A percentile compares a stretch with the other conserved stretches of the same genome.
These are phyloP conservation scores for Varroa destructor DNA, from an alignment of 1,140 invertebrate species.

Conservation along the genomic window DNA sequence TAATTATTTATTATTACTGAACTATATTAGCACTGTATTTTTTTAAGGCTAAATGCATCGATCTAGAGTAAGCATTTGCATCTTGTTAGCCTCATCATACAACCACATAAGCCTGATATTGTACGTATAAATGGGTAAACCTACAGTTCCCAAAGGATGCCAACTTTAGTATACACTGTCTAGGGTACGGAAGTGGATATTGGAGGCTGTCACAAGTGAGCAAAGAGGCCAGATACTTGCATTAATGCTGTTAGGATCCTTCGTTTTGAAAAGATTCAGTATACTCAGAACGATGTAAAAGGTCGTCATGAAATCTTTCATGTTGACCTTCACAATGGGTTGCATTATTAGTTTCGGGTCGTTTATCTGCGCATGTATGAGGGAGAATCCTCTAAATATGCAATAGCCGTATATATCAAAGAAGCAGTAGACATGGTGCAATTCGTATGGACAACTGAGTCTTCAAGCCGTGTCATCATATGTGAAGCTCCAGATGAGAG, in stretches of 20 bases:
- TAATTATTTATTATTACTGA: too few species aligned
- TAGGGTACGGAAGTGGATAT: not conserved
- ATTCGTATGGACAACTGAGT: not conserved
- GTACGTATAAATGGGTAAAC: not conserved
- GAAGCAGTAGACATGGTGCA: conserved; percentile 16
- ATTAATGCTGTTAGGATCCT: not conserved
- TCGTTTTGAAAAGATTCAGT: conserved; percentile 18
- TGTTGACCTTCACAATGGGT: not conserved
- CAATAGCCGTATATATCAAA: conserved; percentile 11
- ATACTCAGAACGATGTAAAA: conserved; percentile 5
- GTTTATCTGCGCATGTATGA: conserved; percentile 5
- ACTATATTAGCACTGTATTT: too few species aligned
- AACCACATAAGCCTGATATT: too few species aligned
- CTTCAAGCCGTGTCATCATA: not conserved
- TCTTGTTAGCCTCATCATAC: too few species aligned
- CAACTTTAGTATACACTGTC: not conserved
- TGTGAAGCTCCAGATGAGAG: not conserved
- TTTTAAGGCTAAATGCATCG: too few species aligned
- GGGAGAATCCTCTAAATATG: not conserved
- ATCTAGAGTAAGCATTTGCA: too few species aligned
- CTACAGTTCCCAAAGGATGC: conserved; percentile 11
- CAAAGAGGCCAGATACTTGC: not conserved
- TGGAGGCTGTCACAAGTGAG: not conserved
- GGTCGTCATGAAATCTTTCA: not conserved
- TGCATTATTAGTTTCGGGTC: not conserved